Percentiles rank a stretch among this genome's conserved stretches.
phyloP scores from a whole-genome alignment of 2,888 invertebrate genomes.

The Eilema caniola region DNA sequence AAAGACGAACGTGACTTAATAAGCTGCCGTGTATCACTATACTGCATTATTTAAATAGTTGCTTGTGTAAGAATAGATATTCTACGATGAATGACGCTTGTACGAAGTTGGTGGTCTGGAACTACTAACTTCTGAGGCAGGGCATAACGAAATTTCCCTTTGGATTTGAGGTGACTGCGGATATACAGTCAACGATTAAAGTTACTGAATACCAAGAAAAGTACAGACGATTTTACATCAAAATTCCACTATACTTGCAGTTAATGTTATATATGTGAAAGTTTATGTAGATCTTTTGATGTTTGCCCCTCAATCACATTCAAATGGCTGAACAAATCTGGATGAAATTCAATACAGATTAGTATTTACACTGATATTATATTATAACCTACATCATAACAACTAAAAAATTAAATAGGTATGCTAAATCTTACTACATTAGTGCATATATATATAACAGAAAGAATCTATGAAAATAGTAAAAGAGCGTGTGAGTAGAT shows the following conservation, averaged over 20 bases:
- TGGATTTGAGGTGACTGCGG: neutral
- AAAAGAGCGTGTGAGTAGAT: neutral
- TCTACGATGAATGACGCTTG: neutral
- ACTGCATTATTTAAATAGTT: conserved; percentile 34
- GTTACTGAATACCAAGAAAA: no score
- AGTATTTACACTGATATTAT: neutral
- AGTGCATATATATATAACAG: neutral
- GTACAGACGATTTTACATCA: no score
- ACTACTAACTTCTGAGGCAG: neutral
- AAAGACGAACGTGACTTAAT: conserved; percentile 49
- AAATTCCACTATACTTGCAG: no score
- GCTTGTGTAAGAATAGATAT: conserved; percentile 13
- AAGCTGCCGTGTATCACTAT: conserved; percentile 32
- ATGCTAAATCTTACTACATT: neutral
- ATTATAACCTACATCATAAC: neutral
- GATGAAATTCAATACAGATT: neutral
- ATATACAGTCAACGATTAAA: neutral
- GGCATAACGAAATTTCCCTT: neutral
- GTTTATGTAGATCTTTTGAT: no score
- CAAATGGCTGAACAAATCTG: neutral
- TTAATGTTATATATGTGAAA: no score
- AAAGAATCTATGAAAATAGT: neutral
- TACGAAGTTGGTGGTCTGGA: neutral
- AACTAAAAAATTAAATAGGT: neutral
- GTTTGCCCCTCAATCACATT: no score